Base-by-base conservation (phyloP, 2,113 vertebrate genomes). In the Oriolus oriolus region DNA sequence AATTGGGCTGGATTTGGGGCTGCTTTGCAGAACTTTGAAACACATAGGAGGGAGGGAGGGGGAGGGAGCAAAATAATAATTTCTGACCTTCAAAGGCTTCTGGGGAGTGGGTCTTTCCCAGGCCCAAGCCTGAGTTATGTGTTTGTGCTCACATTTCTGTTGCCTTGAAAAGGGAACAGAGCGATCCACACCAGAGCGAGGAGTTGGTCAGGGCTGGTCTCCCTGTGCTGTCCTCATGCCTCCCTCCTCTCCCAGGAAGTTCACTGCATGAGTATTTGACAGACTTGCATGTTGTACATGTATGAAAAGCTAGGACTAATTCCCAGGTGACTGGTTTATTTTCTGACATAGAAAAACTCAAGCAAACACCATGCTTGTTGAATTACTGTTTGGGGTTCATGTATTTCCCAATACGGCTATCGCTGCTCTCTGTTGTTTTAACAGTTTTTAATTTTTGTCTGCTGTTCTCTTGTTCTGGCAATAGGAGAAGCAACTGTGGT, bases 131-230 rank as follows among this genome's bases (percentile, higher is more conserved):
- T 27, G 57, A 37, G 19, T 20, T 73, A 20, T 70, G 60, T 65
- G 26, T 28, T 26, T 49, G 20, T 11, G 9, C 19, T 11, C 0
- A 3, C 3, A 1, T 31, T 65, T 23, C 30, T 3, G 3, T 77
- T 87, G 30, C 66, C 78, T 89, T 79, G 77, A 57, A 56, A 73
- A 82, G 6, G 45, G 75, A 83, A 65, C 41, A n/a, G 53, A 30
- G 9, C 3, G 21, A 83, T 47, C 63, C 26, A 4, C 6, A 50
- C 37, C 18, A 74, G 41, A 70, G 22, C 13, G 20, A 60, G 59
- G 45, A 28, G n/a, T 13, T 45, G 28, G 23, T 60, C 35, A 37
- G 1, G 31, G 35, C 20, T 69, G 22, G 4, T 82, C 12, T 87
- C 13, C 6, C 31, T 35, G 78, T 21, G 22, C 49, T 50, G 23